Evolutionary conservation across 2,888 invertebrate species (phyloP), one percentile per base, ranked within the genome.

Genomic region (Brenthis daphne): DNA sequence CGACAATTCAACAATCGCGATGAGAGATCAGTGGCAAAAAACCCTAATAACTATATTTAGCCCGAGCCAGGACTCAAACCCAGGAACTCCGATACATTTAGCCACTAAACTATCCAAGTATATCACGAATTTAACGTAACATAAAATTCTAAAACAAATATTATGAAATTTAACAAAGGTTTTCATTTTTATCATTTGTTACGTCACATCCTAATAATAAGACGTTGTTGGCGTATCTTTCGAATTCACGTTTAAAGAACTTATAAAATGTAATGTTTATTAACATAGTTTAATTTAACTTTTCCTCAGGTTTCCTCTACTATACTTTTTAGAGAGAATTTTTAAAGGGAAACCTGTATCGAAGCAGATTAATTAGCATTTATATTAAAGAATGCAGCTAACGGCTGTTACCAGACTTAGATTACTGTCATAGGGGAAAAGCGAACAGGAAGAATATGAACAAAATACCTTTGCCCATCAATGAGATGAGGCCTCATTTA

Each of bases 291-390:
- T 29, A 50, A 60, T 50, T 33, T 5, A 60, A 60, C 29, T 60
- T 60, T 50, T 3, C 60, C 29, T 29, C n/a, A 29, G 33, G 33
- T 33, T 60, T 60, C 24, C n/a, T 24, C 60, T 50, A 50, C 50
- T 43, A 50, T 33, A 33, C 12, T 50, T 33, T 48, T 60, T 60
- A 16, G 48, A 54, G 16, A 43, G n/a, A 60, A 60, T 33, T 47
- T 60, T 54, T 2, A 33, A 48, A 60, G 53, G 55, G 29, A 51
- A 13, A 47, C 47, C 60, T 55, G 54, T 66, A 66, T 60, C 66
- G 66, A 60, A 60, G 66, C 48, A 60, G 66, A 66, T 66, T 60
- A 66, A 66, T 66, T 66, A 66, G 66, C 66, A 66, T 66, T 66
- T 66, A 66, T 66, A 66, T 66, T 66, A 60, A 66, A 60, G 33